Conservation (phyloP, 2,797 vertebrate species). For the Streptopelia turtur region DNA sequence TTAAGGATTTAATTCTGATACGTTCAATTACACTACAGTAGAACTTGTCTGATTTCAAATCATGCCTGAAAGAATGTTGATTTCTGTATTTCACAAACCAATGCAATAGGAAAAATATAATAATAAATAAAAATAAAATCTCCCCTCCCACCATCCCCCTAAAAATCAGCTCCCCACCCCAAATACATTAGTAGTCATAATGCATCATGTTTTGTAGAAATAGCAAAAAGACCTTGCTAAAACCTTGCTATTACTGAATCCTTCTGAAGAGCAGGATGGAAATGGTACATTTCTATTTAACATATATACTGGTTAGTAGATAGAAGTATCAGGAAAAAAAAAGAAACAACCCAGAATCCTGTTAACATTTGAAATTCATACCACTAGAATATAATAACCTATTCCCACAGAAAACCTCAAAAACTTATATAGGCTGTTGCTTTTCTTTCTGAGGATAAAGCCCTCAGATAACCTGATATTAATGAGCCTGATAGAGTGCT, state of each 20-base stretch:
- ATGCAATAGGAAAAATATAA: background rate
- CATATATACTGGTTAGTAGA: background rate
- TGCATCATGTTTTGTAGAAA: background rate
- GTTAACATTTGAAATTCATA: background rate
- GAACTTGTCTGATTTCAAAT: background rate
- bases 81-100: background rate
- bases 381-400: background rate
- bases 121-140: background rate
- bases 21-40: background rate
- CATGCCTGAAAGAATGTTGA: background rate
- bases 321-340: background rate
- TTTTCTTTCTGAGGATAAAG: slow-evolving; percentile 32
- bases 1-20: background rate
- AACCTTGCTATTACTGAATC: background rate
- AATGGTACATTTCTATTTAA: background rate
- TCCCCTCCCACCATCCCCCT: fast-evolving
- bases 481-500: slow-evolving; percentile 56
- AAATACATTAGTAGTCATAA: background rate
- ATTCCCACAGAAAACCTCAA: background rate
- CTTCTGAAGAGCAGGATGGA: background rate
- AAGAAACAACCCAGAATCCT: background rate
- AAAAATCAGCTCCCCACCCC: background rate
- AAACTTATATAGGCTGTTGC: background rate
- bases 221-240: background rate
- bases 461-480: slow-evolving; percentile 40